phyloP scores from a whole-genome alignment of 2,113 vertebrate species.

The Condylura cristata region DNA sequence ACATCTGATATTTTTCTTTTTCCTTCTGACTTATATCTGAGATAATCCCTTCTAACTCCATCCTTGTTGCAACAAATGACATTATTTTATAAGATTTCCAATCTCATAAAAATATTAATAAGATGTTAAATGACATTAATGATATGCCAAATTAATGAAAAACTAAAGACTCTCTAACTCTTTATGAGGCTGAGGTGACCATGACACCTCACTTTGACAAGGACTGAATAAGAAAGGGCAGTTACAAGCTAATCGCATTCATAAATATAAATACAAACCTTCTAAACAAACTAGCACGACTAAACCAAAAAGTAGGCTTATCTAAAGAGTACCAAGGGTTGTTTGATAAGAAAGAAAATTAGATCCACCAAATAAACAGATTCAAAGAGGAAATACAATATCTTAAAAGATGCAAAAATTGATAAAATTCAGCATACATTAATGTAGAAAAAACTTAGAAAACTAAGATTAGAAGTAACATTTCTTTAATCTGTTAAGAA shows the following conservation, averaged over 20 bases:
- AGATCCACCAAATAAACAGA: neutral
- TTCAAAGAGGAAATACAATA: neutral
- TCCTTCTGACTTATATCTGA: too few relatives aligned
- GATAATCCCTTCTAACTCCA: too few relatives aligned
- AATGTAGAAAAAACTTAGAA: neutral
- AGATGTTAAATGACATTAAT: too few relatives aligned
- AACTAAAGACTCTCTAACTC: neutral
- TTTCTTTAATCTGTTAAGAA: neutral
- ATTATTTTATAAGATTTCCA: too few relatives aligned
- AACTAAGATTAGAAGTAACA: neutral
- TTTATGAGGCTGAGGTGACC: neutral
- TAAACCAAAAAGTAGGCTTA: neutral
- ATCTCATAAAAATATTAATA: neutral
- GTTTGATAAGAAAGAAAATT: neutral
- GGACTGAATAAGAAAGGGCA: neutral
- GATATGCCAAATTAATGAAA: neutral
- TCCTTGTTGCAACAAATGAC: too few relatives aligned
- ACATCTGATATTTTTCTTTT: too few relatives aligned
- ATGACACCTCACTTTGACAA: neutral
- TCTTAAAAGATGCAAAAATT: neutral
- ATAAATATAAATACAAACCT: neutral
- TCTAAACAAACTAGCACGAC: neutral
- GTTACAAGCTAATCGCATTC: neutral
- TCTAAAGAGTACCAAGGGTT: neutral
- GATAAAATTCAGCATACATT: neutral